Evolutionary conservation across 1,140 invertebrate genomes (phyloP).

Genomic region (Coboldia fuscipes): DNA sequence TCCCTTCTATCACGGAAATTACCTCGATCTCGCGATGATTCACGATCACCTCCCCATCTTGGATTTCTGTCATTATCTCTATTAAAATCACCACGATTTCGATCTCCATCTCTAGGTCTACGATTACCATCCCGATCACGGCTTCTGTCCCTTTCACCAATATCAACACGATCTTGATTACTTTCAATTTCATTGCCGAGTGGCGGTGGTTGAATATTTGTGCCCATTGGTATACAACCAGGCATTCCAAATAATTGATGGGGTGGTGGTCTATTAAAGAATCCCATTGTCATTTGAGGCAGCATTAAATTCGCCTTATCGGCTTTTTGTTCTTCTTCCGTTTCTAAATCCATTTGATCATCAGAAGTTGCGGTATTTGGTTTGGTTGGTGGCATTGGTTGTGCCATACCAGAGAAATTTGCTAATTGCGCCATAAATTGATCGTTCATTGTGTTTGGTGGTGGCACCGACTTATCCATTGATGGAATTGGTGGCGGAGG

Average conservation of each 20-base stretch:
- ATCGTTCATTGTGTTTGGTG: conserved; percentile 19
- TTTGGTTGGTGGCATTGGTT: conserved; percentile 17
- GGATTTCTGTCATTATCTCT: conserved; percentile 5
- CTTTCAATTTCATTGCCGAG: conserved; percentile 5
- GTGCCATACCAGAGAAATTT: conserved; percentile 17
- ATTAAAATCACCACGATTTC: conserved; percentile 4
- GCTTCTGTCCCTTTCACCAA: conserved; percentile 8
- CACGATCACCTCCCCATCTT: conserved; percentile 6
- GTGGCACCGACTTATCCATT: conserved; percentile 24
- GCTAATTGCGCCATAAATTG: conserved; percentile 13
- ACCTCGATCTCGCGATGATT: conserved; percentile 5
- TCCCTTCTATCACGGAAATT: not conserved
- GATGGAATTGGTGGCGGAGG: conserved; percentile 21
- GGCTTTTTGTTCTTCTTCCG: conserved; percentile 26
- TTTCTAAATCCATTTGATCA: conserved; percentile 42
- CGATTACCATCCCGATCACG: conserved; percentile 8
- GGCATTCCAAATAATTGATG: conserved; percentile 4
- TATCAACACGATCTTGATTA: conserved; percentile 8
- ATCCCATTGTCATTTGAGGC: conserved; percentile 11
- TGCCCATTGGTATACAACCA: conserved; percentile 7
- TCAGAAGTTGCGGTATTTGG: conserved; percentile 18
- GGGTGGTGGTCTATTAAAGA: conserved; percentile 17
- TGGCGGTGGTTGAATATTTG: conserved; percentile 16
- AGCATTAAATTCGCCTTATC: conserved; percentile 7
- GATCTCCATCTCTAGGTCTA: conserved; percentile 4